These are phyloP conservation scores for Takifugu flavidus DNA, from an alignment of 2,113 vertebrate genomes.

Conservation along the genomic window DNA sequence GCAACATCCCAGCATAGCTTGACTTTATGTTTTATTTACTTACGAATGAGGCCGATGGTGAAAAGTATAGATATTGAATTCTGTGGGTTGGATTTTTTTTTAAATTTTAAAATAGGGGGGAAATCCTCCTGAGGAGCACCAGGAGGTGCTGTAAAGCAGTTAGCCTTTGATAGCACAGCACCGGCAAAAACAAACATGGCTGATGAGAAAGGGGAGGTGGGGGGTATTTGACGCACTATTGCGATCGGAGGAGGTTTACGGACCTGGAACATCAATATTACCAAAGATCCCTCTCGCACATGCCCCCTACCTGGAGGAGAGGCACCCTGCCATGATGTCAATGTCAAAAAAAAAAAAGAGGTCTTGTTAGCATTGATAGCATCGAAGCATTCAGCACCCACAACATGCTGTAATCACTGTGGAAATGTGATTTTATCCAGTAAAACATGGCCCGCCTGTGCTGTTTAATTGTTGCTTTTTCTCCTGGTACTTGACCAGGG, in stretches of 20 bases:
- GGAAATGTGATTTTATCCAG: too few species aligned
- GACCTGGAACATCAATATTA: slow-evolving; percentile 50
- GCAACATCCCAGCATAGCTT: not conserved
- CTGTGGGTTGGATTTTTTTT: slow-evolving; percentile 44
- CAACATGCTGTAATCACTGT: too few species aligned
- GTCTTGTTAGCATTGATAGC: slow-evolving; percentile 1
- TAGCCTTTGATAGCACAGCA: slow-evolving; percentile 69
- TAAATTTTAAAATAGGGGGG: slow-evolving; percentile 34
- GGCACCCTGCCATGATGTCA: slow-evolving; percentile 46
- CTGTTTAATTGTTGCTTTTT: too few species aligned
- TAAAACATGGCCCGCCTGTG: too few species aligned
- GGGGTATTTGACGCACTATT: slow-evolving; percentile 54
- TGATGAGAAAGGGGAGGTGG: slow-evolving; percentile 51
- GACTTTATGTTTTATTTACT: not conserved
- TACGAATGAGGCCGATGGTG: not conserved
- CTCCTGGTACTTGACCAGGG: not conserved
- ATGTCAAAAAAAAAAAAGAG: slow-evolving; percentile 39
- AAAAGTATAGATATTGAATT: slow-evolving; percentile 35
- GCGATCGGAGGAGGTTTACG: slow-evolving; percentile 39
- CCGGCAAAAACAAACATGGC: slow-evolving; percentile 73
- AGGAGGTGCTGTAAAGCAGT: slow-evolving; percentile 75
- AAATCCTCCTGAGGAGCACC: slow-evolving; percentile 67
- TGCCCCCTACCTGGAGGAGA: slow-evolving; percentile 10
- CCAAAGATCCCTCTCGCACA: slow-evolving; percentile 24
- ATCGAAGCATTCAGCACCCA: too few species aligned